These are phyloP conservation scores for Leptonema lineaticorne DNA, from an alignment of 1,140 invertebrate species.

Conservation along the genomic window DNA sequence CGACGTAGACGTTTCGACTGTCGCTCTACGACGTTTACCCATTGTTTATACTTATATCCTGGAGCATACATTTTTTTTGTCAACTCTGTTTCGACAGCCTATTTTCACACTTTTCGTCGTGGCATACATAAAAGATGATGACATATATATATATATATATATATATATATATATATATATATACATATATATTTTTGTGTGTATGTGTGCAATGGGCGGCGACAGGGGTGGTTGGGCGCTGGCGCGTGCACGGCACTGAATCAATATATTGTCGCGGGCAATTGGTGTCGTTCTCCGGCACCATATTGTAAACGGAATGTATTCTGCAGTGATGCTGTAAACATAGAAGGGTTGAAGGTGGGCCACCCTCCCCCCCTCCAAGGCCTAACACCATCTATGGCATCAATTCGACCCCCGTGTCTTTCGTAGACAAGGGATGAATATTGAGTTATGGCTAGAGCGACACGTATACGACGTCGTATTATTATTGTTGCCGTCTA, in stretches of 20 bases:
- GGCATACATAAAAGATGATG: conserved; percentile 1
- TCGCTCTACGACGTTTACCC: no score
- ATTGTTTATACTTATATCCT: no score
- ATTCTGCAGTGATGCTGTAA: conserved; percentile 20
- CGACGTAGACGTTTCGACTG: no score
- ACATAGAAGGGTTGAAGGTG: conserved; percentile 19
- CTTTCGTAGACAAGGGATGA: conserved; percentile 41
- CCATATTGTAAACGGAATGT: conserved; percentile 26
- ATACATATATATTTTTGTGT: not conserved
- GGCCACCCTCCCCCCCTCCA: not conserved
- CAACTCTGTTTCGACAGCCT: not conserved
- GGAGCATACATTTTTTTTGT: no score
- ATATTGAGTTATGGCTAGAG: no score
- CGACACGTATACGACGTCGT: no score
- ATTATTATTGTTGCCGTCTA: no score
- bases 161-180: not conserved
- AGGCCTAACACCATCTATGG: no score
- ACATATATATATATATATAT: not conserved
- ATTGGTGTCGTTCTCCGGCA: not conserved
- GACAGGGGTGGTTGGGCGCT: no score
- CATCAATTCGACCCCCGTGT: no score
- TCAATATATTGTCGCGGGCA: conserved; percentile 6
- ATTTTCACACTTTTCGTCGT: not conserved
- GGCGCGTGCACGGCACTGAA: not conserved
- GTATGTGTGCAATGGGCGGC: not conserved